Evolutionary conservation across 2,797 vertebrate genomes (phyloP), one percentile per base, ranked within the genome.

Genomic region (Ctenopoma kingsleyae): DNA sequence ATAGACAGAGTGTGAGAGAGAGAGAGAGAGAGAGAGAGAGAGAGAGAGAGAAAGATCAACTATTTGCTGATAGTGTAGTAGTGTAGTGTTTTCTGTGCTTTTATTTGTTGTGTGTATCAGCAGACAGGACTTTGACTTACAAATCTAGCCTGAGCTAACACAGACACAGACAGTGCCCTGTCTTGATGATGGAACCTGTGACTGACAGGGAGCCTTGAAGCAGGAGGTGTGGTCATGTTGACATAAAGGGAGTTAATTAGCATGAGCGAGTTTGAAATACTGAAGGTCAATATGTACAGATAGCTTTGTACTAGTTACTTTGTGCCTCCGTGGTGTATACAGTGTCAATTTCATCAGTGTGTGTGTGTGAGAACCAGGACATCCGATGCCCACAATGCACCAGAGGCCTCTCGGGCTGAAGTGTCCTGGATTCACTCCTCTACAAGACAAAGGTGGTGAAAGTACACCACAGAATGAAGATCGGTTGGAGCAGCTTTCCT

Each of bases 151-250:
- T 52, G n/a, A 35, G 12, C 2, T 36, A 32, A 38, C 8, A 46
- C n/a, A 49, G 8, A 10, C 32, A 20, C 12, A 32, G 19, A 60
- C 7, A 5, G 8, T 8, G 16, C 25, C 41, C 16, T 1, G 8
- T 16, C 7, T 41, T 16, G 2, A 50, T 59, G 6, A 32, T 32
- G 20, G 49, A 63, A 54, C 44, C 16, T 36, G 54, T 59, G 51
- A 54, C 35, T 32, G 63, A 58, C 5, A 43, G 50, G 8, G 38
- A 67, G 56, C 47, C 11, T 17, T 56, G 35, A 16, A 53, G 15
- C 30, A 44, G 35, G 2, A 61, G 75, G 79, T 55, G 68, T 72
- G 57, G 67, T 36, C 50, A 71, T 91, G 71, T 90, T 93, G 79
- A 91, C 90, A 80, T 46, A 88, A 55, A 74, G 76, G 65, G 66